A percentile compares a stretch with the other conserved stretches of the same genome.
Conservation (phyloP, 2,888 invertebrate species). For the Parasteatoda lunata region DNA sequence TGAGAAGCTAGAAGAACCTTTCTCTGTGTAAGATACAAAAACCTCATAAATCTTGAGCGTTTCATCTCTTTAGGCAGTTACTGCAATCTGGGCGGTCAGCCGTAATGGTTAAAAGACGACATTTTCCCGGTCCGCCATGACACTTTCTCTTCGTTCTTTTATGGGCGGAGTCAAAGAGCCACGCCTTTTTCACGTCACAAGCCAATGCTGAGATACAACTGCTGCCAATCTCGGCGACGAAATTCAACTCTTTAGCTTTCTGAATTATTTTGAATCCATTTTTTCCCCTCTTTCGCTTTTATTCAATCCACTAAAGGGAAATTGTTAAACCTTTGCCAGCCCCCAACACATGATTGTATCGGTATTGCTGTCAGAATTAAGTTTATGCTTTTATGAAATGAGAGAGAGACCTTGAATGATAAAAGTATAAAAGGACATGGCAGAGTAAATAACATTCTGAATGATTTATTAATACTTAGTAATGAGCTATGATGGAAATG, state of each 20-base stretch:
- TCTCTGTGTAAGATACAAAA: slow-evolving; percentile 27
- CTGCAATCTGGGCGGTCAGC: slow-evolving; percentile 56
- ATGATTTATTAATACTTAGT: too few relatives aligned
- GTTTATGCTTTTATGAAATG: neutral
- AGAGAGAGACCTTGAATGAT: neutral
- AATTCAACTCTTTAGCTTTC: neutral
- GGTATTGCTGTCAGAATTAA: slow-evolving; percentile 20
- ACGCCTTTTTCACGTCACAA: slow-evolving; percentile 14
- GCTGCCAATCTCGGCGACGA: slow-evolving; percentile 30
- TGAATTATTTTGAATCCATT: neutral
- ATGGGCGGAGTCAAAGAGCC: slow-evolving; percentile 12
- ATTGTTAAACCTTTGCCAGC: too few relatives aligned
- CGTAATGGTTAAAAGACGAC: slow-evolving; percentile 57
- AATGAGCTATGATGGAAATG: too few relatives aligned
- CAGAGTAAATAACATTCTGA: too few relatives aligned
- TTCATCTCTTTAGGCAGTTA: slow-evolving; percentile 41
- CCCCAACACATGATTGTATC: neutral
- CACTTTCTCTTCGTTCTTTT: slow-evolving; percentile 51
- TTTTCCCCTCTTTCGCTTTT: neutral
- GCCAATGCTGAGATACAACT: slow-evolving; percentile 30
- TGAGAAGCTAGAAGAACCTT: slow-evolving; percentile 4
- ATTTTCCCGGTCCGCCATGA: slow-evolving; percentile 55
- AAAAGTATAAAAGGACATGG: too few relatives aligned
- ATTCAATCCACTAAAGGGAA: too few relatives aligned
- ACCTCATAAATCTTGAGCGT: slow-evolving; percentile 56